Percentiles rank a stretch among this genome's conserved stretches.
phyloP scores from a whole-genome alignment of 2,797 vertebrate species.

The Steatocranus sp. region DNA sequence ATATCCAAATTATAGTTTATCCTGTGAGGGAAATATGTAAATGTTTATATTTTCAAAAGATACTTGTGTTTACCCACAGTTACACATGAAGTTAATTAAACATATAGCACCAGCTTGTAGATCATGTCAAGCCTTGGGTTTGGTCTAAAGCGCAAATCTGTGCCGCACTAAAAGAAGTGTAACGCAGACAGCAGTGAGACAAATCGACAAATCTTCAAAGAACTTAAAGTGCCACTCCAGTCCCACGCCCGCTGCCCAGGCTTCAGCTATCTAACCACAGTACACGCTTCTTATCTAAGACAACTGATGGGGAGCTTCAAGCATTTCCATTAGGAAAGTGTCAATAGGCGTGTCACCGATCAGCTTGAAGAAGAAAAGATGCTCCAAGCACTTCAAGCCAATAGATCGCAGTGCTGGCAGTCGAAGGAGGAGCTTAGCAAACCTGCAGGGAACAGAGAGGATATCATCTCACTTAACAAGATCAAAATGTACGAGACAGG shows the following conservation, averaged over 20 bases:
- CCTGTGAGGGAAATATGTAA: conserved; percentile 70
- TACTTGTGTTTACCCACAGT: conserved; percentile 59
- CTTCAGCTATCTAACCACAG: conserved; percentile 72
- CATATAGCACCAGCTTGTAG: conserved; percentile 79
- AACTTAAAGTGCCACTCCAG: conserved; percentile 82
- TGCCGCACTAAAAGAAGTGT: conserved; percentile 69
- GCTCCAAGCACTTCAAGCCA: conserved; percentile 95
- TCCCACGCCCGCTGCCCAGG: conserved; percentile 77
- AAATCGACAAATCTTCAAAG: conserved; percentile 78
- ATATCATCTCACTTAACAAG: not conserved
- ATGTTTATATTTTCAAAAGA: conserved; percentile 72
- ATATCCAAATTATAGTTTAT: conserved; percentile 72
- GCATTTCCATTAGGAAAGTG: conserved; percentile 99
- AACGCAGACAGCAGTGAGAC: conserved; percentile 79
- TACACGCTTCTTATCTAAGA: conserved; percentile 66
- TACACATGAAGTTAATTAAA: conserved; percentile 70
- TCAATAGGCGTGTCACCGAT: conserved; percentile 97
- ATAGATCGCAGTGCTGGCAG: conserved; percentile 94
- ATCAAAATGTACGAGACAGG: not conserved
- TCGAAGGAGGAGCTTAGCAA: conserved; percentile 92
- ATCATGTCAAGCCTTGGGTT: conserved; percentile 77
- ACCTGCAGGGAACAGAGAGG: conserved; percentile 67
- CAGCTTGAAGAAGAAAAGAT: conserved; percentile 98
- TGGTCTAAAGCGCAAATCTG: conserved; percentile 78
- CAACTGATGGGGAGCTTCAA: conserved; percentile 91